These are phyloP conservation scores for Elysia chlorotica DNA, from an alignment of 1,140 invertebrate species.

Conservation along the genomic window DNA sequence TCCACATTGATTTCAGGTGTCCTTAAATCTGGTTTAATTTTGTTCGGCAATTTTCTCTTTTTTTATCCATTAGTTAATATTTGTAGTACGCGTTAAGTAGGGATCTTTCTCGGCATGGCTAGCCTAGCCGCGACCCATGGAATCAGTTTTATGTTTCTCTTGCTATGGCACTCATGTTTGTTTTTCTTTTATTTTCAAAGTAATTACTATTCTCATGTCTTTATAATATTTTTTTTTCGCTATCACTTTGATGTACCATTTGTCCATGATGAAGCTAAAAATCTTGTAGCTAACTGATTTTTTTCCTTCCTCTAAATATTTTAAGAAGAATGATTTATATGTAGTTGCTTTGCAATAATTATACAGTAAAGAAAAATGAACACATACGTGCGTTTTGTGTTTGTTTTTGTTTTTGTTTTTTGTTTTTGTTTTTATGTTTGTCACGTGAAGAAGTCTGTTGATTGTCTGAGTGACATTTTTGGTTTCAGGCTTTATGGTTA, in stretches of 20 bases:
- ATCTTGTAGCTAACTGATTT: neutral
- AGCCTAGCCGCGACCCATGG: no score
- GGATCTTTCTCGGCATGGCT: no score
- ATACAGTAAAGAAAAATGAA: slow-evolving; percentile 9
- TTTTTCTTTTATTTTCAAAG: neutral
- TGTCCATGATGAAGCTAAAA: neutral
- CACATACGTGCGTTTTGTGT: neutral
- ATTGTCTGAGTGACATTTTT: neutral
- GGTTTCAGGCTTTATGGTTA: no score
- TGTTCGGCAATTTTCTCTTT: no score
- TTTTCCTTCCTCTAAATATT: slow-evolving; percentile 10
- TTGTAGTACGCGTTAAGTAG: no score
- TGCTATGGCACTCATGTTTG: neutral
- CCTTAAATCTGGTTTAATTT: no score
- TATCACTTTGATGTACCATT: neutral
- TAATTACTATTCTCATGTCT: neutral
- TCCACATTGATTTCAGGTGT: no score
- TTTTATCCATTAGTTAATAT: no score
- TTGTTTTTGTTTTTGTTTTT: neutral
- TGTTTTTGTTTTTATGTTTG: neutral
- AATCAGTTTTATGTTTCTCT: no score
- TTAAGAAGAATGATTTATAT: slow-evolving; percentile 18
- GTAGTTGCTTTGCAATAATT: slow-evolving; percentile 21
- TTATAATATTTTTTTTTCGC: neutral
- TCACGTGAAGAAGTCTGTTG: neutral